These are phyloP conservation scores for Seira musarum DNA, from an alignment of 2,888 invertebrate genomes.

Conservation along the genomic window DNA sequence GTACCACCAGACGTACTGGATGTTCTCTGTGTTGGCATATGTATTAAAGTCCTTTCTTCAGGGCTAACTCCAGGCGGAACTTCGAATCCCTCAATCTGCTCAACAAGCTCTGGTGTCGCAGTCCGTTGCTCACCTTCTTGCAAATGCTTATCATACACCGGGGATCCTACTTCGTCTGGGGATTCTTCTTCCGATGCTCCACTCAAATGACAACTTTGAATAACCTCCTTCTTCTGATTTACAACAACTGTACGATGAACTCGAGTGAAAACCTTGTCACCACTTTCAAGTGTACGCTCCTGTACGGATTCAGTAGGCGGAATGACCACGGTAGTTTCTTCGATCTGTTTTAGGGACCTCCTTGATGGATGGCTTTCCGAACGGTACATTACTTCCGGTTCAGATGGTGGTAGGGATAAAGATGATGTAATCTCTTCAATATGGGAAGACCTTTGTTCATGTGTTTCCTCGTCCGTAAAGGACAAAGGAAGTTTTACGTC, in stretches of 20 bases:
- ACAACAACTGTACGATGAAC: slow-evolving; percentile 65
- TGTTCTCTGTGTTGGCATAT: slow-evolving; percentile 57
- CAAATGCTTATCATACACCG: slow-evolving; percentile 23
- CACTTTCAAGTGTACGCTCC: slow-evolving; percentile 41
- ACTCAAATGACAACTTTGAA: slow-evolving; percentile 56
- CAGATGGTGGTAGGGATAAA: background rate
- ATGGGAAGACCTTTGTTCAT: background rate
- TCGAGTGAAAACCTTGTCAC: slow-evolving; percentile 60
- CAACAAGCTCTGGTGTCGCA: slow-evolving; percentile 54
- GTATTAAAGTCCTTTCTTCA: slow-evolving; percentile 48
- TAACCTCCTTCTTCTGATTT: slow-evolving; percentile 66
- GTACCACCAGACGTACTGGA: slow-evolving; percentile 70
- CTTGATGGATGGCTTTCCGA: background rate
- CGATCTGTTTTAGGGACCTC: slow-evolving; percentile 50
- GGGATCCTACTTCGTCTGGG: slow-evolving; percentile 20
- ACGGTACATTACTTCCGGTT: slow-evolving; percentile 32
- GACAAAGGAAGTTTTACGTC: slow-evolving; percentile 71
- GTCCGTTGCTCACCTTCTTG: slow-evolving; percentile 13
- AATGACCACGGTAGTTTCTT: slow-evolving; percentile 63
- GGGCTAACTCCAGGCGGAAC: slow-evolving; percentile 46
- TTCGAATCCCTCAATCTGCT: slow-evolving; percentile 48
- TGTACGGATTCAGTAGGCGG: slow-evolving; percentile 49
- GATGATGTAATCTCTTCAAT: slow-evolving; percentile 3
- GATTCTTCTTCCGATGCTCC: background rate
- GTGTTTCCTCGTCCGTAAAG: background rate